Conservation (phyloP, 2,797 vertebrate genomes). For the Typhlichthys eigenmanni region DNA sequence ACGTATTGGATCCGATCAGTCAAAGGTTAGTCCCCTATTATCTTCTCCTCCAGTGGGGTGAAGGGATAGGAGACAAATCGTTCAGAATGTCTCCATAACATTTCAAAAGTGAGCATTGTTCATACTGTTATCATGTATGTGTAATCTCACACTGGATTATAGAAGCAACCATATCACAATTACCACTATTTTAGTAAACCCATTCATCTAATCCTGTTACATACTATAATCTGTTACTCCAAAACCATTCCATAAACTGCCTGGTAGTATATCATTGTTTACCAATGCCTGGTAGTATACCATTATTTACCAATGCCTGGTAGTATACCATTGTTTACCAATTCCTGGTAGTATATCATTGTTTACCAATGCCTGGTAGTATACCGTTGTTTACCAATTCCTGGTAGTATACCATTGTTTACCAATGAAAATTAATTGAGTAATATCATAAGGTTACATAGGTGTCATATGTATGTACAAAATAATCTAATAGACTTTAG, state of each 20-base stretch:
- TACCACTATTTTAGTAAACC: conserved; percentile 23
- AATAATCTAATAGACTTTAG: conserved; percentile 22
- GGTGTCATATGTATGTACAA: no score
- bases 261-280: conserved; percentile 4
- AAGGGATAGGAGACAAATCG: no score
- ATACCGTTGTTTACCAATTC: neutral
- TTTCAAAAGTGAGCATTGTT: neutral
- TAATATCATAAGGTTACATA: neutral
- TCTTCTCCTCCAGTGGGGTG: no score
- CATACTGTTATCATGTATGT: neutral
- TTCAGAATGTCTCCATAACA: neutral
- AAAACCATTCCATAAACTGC: conserved; percentile 11
- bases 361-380: conserved; percentile 3
- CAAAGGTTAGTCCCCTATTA: no score
- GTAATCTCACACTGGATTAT: neutral
- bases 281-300: no score
- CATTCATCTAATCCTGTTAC: conserved; percentile 30
- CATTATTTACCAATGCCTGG: no score
- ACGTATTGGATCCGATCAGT: no score
- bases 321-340: no score
- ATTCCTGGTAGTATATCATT: no score
- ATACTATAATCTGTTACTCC: conserved; percentile 22
- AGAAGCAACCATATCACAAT: conserved; percentile 16
- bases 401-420: no score
- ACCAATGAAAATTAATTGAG: no score